These are phyloP conservation scores for Stomorhina lunata DNA, from an alignment of 2,888 invertebrate species.

Conservation along the genomic window DNA sequence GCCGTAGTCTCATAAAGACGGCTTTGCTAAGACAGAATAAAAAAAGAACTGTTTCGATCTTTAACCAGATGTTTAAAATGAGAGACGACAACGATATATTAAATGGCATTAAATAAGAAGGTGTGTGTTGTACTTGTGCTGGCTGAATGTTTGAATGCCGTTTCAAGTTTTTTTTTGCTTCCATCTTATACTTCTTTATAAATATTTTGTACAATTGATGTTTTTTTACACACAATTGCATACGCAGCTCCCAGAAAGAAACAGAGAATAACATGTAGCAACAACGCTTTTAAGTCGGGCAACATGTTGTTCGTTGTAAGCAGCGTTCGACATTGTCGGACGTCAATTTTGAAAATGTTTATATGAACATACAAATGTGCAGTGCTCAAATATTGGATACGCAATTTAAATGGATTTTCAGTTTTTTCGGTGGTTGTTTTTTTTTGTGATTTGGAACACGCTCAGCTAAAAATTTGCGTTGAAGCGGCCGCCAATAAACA, in stretches of 20 bases:
- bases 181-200: too few relatives aligned
- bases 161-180: background rate
- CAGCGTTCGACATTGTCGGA: slow-evolving; percentile 64
- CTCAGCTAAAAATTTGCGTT: slow-evolving; percentile 58
- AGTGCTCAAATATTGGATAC: slow-evolving; percentile 13
- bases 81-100: slow-evolving; percentile 57
- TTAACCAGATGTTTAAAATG: slow-evolving; percentile 65
- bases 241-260: too few relatives aligned
- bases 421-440: background rate
- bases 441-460: slow-evolving; percentile 8
- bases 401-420: slow-evolving; percentile 60
- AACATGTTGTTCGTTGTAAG: slow-evolving; percentile 64
- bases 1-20: slow-evolving; percentile 19
- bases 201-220: slow-evolving; percentile 25
- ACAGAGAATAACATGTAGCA: slow-evolving; percentile 50
- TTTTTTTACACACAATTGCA: slow-evolving; percentile 55
- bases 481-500: slow-evolving; percentile 55
- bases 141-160: background rate
- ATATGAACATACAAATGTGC: too few relatives aligned
- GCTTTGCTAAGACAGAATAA: background rate
- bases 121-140: slow-evolving; percentile 34
- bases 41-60: slow-evolving; percentile 55
- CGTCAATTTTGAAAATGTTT: slow-evolving; percentile 54
- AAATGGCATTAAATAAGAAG: slow-evolving; percentile 53
- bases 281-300: slow-evolving; percentile 63